Evolutionary conservation across 2,113 vertebrate genomes (phyloP), one percentile per base, ranked within the genome.

Genomic region (Eonycteris spelaea): DNA sequence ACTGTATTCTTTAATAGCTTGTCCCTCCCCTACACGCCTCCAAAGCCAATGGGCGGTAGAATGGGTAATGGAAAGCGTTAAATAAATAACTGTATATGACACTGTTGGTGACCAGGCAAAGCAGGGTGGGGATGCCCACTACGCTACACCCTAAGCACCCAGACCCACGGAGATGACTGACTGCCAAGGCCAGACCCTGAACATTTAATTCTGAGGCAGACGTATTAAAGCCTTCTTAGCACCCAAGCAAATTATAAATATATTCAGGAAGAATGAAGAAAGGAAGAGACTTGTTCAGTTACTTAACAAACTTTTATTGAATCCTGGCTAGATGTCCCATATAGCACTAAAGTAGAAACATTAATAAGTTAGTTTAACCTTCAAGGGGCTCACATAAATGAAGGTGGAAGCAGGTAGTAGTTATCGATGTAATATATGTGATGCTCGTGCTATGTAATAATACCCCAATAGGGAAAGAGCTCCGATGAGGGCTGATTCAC

Each of bases 371-470:
- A 65, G 33, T 21, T 43, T 63, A 12, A 30, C 7, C 55, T 78
- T 35, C 43, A 59, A 33, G 35, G 4, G 11, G 8, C 55, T 90
- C 43, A 33, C 15, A 7, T 16, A 38, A 26, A 74, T 18, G 55
- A 35, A 80, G 35, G 6, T 10, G 14, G 26, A 26, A 38, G 33
- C 24, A 16, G 22, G 5, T 5, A n/a, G 57, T 9, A 24, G 51
- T 15, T 9, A 18, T 7, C 13, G 2, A 0, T 3, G 6, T 33
- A 26, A 35, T 1, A 35, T 12, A 4, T 3, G 51, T 18, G 53
- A 63, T 7, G 35, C 18, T 45, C 6, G 0, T 6, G 40, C 40
- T n/a, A 3, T 40, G 51, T 28, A 12, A 24, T 15, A 26, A 73
- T 21, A 43, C 14, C 57, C n/a, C 4, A 12, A 28, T 45, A 55